These are phyloP conservation scores for Pheucticus melanocephalus DNA, from an alignment of 2,113 vertebrate genomes.

Conservation along the genomic window DNA sequence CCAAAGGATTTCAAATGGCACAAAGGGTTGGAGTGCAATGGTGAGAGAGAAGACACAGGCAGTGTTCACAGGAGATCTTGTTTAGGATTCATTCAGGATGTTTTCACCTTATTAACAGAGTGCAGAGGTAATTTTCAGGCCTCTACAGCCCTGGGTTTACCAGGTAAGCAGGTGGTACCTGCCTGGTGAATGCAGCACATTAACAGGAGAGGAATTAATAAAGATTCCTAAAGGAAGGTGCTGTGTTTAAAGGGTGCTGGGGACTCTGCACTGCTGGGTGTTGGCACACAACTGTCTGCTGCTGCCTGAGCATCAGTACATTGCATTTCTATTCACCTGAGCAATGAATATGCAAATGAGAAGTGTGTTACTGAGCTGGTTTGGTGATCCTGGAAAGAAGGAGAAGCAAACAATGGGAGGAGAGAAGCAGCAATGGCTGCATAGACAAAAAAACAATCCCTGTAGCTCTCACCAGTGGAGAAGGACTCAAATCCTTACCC, in stretches of 20 bases:
- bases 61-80: not conserved
- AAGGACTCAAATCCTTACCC: not conserved
- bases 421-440: not conserved
- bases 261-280: not conserved
- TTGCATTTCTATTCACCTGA: not conserved
- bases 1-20: not conserved
- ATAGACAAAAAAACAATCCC: not conserved
- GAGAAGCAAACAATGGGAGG: not conserved
- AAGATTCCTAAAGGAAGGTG: not conserved
- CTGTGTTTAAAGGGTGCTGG: not conserved
- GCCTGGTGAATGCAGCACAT: not conserved
- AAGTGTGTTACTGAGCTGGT: not conserved
- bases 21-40: not conserved
- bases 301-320: not conserved
- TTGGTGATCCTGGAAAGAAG: not conserved
- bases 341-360: not conserved
- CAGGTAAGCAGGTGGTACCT: rapidly evolving
- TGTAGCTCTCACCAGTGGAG: not conserved
- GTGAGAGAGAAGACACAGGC: not conserved
- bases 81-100: not conserved
- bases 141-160: not conserved
- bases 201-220: not conserved
- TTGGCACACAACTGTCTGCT: not conserved
- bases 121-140: not conserved
- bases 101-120: not conserved